These are phyloP conservation scores for Molothrus ater DNA, from an alignment of 2,797 vertebrate species.

Conservation along the genomic window DNA sequence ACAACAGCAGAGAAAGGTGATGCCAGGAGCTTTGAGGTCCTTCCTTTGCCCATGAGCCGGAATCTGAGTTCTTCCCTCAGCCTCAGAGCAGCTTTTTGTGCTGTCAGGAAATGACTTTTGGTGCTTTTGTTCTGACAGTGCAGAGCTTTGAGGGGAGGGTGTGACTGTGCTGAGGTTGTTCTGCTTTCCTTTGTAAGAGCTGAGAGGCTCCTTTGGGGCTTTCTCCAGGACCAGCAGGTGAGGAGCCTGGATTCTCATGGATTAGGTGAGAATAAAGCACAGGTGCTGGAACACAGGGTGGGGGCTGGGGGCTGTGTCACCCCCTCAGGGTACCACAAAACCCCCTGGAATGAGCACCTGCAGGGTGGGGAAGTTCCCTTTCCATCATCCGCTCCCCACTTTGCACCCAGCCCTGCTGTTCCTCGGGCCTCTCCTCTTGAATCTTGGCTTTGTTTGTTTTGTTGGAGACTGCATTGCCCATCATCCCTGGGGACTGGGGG, in stretches of 20 bases:
- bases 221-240: accelerated
- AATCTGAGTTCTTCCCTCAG: neutral
- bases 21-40: neutral
- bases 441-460: too few species aligned
- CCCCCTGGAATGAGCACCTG: neutral
- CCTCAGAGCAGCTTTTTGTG: neutral
- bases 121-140: neutral
- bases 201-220: neutral
- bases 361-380: neutral
- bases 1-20: neutral
- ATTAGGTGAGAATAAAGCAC: neutral
- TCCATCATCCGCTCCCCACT: neutral
- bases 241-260: neutral
- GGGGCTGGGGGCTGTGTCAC: neutral
- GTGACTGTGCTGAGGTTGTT: accelerated
- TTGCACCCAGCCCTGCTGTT: accelerated
- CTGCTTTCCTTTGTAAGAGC: neutral
- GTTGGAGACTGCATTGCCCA: neutral
- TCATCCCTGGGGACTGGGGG: neutral
- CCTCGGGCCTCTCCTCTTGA: neutral
- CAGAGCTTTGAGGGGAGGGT: neutral
- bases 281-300: accelerated
- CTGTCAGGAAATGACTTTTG: neutral
- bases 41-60: neutral
- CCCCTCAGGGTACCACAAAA: neutral